A percentile compares a stretch with the other conserved stretches of the same genome.
Conservation (phyloP, 2,797 vertebrate species). For the Sebastes cheni region DNA sequence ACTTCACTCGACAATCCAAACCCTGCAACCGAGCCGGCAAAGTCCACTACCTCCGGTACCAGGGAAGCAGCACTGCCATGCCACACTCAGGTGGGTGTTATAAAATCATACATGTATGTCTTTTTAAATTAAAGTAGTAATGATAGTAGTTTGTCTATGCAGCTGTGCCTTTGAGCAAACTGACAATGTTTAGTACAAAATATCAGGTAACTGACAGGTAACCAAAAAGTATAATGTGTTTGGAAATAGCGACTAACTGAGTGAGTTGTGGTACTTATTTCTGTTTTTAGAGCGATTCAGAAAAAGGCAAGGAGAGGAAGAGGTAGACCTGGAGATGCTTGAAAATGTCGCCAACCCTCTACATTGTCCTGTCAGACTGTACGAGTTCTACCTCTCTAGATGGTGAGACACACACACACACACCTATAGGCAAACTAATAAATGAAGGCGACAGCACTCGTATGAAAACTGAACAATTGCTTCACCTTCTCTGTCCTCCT, state of each 20-base stretch:
- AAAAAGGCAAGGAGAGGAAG: slow-evolving; percentile 85
- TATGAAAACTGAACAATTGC: background rate
- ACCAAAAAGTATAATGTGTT: background rate
- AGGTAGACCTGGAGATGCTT: slow-evolving; percentile 86
- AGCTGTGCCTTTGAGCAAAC: background rate
- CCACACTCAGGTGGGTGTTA: slow-evolving; percentile 32
- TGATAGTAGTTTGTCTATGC: background rate
- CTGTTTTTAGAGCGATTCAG: slow-evolving; percentile 75
- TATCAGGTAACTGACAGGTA: background rate
- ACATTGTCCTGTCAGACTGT: slow-evolving; percentile 93
- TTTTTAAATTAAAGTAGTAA: background rate
- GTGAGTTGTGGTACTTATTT: background rate
- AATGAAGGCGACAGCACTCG: background rate
- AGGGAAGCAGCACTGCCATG: slow-evolving; percentile 74
- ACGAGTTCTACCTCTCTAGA: slow-evolving; percentile 97
- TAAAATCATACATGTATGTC: no score
- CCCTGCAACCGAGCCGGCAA: slow-evolving; percentile 84
- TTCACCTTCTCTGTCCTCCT: background rate
- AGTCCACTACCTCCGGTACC: slow-evolving; percentile 89
- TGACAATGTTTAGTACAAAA: background rate
- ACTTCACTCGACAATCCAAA: slow-evolving; percentile 87
- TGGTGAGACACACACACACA: slow-evolving; percentile 83
- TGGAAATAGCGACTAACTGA: background rate
- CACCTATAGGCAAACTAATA: background rate
- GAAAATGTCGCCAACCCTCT: slow-evolving; percentile 91